Evolutionary conservation across 2,797 vertebrate species (phyloP).

Genomic region (Bradypodion pumilum): DNA sequence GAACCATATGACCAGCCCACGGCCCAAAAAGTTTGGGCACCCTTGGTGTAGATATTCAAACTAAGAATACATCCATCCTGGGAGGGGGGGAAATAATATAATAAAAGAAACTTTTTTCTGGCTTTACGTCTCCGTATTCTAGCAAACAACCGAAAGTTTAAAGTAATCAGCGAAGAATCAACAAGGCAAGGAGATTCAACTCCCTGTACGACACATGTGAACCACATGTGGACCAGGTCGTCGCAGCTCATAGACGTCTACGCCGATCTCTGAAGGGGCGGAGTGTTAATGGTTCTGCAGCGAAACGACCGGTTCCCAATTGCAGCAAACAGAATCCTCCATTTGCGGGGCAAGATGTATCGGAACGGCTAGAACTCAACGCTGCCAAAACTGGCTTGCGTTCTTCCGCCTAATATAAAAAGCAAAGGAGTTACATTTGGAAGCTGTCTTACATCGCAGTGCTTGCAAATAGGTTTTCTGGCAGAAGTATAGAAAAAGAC

Average conservation of each 20-base stretch:
- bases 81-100: not conserved
- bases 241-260: constrained; percentile 3
- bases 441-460: not conserved
- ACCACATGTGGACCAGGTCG: not conserved
- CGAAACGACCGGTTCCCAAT: not conserved
- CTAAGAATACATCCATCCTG: too few species aligned
- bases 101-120: too few species aligned
- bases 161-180: not conserved
- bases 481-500: too few species aligned
- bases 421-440: not conserved
- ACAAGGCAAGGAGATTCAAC: too few species aligned
- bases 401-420: too few species aligned
- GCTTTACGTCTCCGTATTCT: not conserved
- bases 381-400: not conserved
- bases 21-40: too few species aligned
- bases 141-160: not conserved
- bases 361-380: too few species aligned
- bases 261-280: too few species aligned
- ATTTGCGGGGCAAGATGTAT: not conserved
- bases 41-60: too few species aligned
- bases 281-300: too few species aligned
- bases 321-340: not conserved
- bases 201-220: not conserved
- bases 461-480: too few species aligned
- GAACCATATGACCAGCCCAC: too few species aligned